Base-by-base conservation (phyloP, 2,888 invertebrate genomes). In the Amiota communis region DNA sequence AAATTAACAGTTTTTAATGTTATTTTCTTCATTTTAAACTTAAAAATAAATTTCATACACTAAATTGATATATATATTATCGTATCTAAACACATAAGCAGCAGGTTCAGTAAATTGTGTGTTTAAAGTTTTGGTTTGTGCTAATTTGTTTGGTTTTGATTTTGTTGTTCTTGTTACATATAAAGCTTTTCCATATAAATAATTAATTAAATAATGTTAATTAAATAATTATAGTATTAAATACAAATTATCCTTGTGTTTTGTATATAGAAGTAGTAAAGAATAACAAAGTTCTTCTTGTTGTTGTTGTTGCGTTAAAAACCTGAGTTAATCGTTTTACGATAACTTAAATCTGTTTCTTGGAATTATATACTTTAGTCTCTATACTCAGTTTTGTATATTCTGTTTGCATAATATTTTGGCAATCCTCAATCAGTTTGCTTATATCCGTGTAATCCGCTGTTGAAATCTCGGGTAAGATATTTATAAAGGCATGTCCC, bases 381-480 rank as follows among this genome's bases (percentile, higher is more conserved):
- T 92, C 91, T 73, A 91, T 88, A n/a, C 90, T 91, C 49, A 91
- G 84, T 79, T 90, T 90, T 63, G 91, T 89, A 76, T 92, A 95
- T 78, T 92, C 92, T 73, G 92, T 90, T 78, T 94, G 93, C 95
- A 96, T 95, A 23, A 90, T 87, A 59, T 90, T 89, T 85, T 93
- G 93, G 15, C 93, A 91, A 77, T 92, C 91, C n/a, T 94, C 93
- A 78, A 95, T 92, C 67, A 96, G 86, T 51, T 91, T 84, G 0
- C 91, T 90, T 72, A 96, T 90, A 81, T 92, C 92, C 0, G 90
- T 90, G 81, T 93, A 89, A 51, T 92, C 92, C 74, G 92, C 90
- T 0, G 95, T 95, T 77, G 93, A 91, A 76, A 96, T 93, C 76
- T 93, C 90, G 0, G 96, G 95, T 79, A 96, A 89, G 85, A 96